A percentile compares a stretch with the other conserved stretches of the same genome.
These are phyloP conservation scores for Cyprinella venusta DNA, from an alignment of 2,797 vertebrate genomes.

Conservation along the genomic window DNA sequence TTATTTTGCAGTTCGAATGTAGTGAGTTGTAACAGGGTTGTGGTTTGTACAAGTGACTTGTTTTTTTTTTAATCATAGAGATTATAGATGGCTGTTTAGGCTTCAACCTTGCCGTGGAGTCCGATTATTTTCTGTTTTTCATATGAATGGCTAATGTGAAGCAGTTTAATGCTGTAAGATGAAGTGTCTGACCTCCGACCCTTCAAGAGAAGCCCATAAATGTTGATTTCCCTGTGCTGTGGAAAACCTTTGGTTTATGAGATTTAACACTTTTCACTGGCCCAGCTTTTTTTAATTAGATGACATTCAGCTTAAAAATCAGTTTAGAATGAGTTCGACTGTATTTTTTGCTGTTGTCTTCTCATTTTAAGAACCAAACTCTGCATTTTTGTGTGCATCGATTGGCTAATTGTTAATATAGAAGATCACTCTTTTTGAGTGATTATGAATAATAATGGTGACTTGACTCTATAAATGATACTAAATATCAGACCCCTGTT, in stretches of 20 bases:
- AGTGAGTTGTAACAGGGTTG: slow-evolving; percentile 6
- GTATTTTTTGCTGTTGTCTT: background rate
- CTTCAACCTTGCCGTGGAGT: background rate
- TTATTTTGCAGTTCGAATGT: slow-evolving; percentile 34
- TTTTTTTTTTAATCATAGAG: background rate
- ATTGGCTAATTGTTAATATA: background rate
- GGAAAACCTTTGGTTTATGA: slow-evolving; percentile 35
- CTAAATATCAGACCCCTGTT: background rate
- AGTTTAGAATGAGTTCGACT: background rate
- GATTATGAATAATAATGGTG: too few relatives aligned
- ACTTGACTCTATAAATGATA: background rate
- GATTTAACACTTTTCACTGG: slow-evolving; percentile 30
- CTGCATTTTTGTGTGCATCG: too few relatives aligned
- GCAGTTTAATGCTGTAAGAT: slow-evolving; percentile 16
- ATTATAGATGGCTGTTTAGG: background rate
- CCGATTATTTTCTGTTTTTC: slow-evolving; percentile 25
- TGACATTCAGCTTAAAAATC: slow-evolving; percentile 21
- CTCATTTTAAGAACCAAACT: background rate
- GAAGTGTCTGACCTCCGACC: slow-evolving; percentile 35
- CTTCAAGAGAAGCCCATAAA: slow-evolving; percentile 12
- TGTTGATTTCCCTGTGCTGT: slow-evolving; percentile 12
- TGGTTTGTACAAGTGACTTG: slow-evolving; percentile 3
- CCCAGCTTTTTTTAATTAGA: slow-evolving; percentile 4
- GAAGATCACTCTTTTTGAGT: too few relatives aligned
- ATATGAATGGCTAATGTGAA: slow-evolving; percentile 13